Base-by-base conservation (phyloP, 2,797 vertebrate species). In the Petrocephalus sullivani region DNA sequence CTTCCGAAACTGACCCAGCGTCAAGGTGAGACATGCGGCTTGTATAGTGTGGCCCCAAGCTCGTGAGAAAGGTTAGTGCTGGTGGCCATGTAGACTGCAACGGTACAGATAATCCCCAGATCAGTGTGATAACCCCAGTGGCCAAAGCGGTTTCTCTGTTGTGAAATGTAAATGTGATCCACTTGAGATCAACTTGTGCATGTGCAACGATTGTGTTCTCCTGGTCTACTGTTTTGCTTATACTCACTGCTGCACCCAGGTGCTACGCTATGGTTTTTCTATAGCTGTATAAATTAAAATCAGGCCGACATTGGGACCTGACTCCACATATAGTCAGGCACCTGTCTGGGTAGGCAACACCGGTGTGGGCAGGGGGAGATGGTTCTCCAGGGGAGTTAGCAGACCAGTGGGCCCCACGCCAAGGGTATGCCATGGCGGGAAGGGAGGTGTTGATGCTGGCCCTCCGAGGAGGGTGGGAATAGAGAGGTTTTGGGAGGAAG, bases 401-500 rank as follows among this genome's bases (percentile, higher is more conserved):
- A 95, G 89, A 2, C 96, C 93, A 0, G 94, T 19, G 0, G 95
- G 91, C 23, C 94, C 96, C 87, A 97, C 90, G 49, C 94, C 91
- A 1, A 96, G 92, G 14, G 95, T 89, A 89, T 95, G 96, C 49
- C 95, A 94, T 49, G 91, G 3, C 0, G 94, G 86, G 85, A 96
- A 96, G n/a, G 94, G 89, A 0, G 94, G 89, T 0, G 92, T 94
- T 0, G 93, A 87, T 4, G 92, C 3, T 0, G 96, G 93, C 0
- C 94, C 94, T 0, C 95, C 96, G 0, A 97, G 91, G 19, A 96
- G 95, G 51, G 94, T 94, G 1, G 96, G 94, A 54, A 96, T 88
- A 0, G 93, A 91, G 12, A 95, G 91, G 37, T 94, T 93, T 89
- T 96, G 93, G 78, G 89, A 0, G 67, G 94, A 89, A 2, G 94